Conservation (phyloP, 2,888 invertebrate genomes). For the Unio delphinus region DNA sequence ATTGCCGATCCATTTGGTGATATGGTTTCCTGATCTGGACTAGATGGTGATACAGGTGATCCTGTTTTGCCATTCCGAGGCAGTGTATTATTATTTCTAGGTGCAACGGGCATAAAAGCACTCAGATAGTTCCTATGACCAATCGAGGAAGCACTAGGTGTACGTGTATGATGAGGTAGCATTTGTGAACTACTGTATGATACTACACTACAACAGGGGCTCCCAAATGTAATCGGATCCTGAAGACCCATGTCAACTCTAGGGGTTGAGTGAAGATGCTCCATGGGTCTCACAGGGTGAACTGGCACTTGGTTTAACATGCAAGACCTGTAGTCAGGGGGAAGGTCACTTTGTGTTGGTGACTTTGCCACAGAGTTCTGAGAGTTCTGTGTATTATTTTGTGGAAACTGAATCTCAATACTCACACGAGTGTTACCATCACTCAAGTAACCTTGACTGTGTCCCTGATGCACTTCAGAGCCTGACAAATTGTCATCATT, state of each 20-base stretch:
- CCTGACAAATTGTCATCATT: constrained; percentile 43
- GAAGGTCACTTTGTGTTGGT: constrained; percentile 12
- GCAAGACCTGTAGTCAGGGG: constrained; percentile 28
- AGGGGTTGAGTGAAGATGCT: constrained; percentile 16
- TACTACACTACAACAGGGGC: constrained; percentile 35
- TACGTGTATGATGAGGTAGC: constrained; percentile 46
- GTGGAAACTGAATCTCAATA: constrained; percentile 61
- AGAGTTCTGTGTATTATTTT: constrained; percentile 32
- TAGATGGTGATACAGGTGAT: constrained; percentile 20
- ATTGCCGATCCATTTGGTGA: constrained; percentile 48
- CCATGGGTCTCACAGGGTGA: constrained; percentile 18
- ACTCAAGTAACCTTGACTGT: constrained; percentile 37
- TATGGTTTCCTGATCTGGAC: constrained; percentile 34
- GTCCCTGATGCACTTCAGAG: constrained; percentile 36
- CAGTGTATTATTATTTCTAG: constrained; percentile 55
- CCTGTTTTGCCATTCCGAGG: constrained; percentile 45
- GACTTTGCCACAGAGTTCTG: constrained; percentile 21
- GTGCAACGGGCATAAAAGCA: constrained; percentile 60
- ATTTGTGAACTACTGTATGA: constrained; percentile 33
- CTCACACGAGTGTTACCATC: constrained; percentile 51
- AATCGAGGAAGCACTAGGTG: constrained; percentile 55
- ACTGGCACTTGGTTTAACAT: constrained; percentile 23
- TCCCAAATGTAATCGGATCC: constrained; percentile 7
- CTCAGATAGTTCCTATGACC: constrained; percentile 47
- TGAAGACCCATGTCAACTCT: constrained; percentile 9